Conservation (phyloP, 2,113 vertebrate species). For the Mesoclemmys tuberculata region DNA sequence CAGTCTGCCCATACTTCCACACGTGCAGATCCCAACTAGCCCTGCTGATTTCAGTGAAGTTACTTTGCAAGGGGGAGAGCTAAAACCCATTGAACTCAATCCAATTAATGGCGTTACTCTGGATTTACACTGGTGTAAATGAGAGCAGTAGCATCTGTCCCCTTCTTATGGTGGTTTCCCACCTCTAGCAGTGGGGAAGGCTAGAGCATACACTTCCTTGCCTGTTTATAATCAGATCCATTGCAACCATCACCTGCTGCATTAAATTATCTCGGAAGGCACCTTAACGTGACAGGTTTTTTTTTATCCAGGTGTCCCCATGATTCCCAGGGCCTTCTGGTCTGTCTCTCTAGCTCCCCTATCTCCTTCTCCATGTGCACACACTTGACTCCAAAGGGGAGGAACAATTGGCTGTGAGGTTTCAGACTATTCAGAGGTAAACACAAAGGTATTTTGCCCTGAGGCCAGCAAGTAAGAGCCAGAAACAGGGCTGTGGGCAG, state of each 20-base stretch:
- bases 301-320: not conserved
- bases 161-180: not conserved
- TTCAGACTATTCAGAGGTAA: constrained; percentile 7
- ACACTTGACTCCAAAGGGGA: not conserved
- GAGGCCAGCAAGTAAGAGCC: not conserved
- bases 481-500: not conserved
- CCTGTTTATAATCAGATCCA: not conserved
- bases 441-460: constrained; percentile 11
- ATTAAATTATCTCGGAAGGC: not conserved
- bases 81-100: not conserved
- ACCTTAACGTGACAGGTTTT: not conserved
- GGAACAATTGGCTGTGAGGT: not conserved
- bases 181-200: not conserved
- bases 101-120: not conserved
- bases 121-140: rapidly evolving
- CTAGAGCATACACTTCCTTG: not conserved
- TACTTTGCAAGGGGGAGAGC: not conserved
- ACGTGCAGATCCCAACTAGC: not conserved
- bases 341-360: not conserved
- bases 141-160: not conserved
- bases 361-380: not conserved
- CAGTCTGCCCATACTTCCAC: not conserved
- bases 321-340: not conserved
- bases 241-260: not conserved
- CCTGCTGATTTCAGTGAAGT: not conserved